These are phyloP conservation scores for Meandrina meandrites DNA, from an alignment of 92 coral and sea anemone genomes.

Conservation along the genomic window DNA sequence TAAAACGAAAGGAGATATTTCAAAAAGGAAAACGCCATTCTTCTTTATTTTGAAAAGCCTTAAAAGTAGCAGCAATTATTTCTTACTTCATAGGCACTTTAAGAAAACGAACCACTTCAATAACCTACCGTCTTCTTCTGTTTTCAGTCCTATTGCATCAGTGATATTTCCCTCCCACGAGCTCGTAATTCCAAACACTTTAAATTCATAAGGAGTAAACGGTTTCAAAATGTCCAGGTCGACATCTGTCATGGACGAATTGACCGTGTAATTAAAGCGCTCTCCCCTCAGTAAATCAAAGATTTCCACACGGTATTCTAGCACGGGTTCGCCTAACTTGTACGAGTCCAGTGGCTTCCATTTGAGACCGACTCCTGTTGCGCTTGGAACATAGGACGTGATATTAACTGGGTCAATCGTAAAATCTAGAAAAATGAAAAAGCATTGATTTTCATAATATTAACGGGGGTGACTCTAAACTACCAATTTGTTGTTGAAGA, in stretches of 20 bases:
- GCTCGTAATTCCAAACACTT: constrained; percentile 20
- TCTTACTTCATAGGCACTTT: too few relatives aligned
- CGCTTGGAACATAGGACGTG: background rate
- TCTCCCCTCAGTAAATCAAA: constrained; percentile 19
- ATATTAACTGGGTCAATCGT: constrained; percentile 21
- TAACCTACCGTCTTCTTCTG: constrained; percentile 33
- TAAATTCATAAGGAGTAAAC: constrained; percentile 28
- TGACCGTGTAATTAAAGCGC: constrained; percentile 22
- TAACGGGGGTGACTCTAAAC: too few relatives aligned
- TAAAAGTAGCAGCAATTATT: too few relatives aligned
- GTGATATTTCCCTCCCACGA: constrained; percentile 33
- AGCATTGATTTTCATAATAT: too few relatives aligned
- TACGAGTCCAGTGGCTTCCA: constrained; percentile 11
- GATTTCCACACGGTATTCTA: constrained; percentile 27
- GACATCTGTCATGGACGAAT: constrained; percentile 21
- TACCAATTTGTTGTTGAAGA: too few relatives aligned
- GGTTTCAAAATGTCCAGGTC: constrained; percentile 30
- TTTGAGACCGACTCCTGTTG: constrained; percentile 14
- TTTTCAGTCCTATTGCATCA: background rate
- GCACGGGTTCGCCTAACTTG: constrained; percentile 17
- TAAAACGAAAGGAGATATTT: too few relatives aligned
- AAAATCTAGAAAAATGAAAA: background rate
- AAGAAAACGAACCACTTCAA: too few relatives aligned
- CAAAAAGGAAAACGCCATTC: too few relatives aligned
- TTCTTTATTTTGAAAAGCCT: too few relatives aligned